Evolutionary conservation across 2,113 vertebrate species (phyloP), one percentile per base, ranked within the genome.

Genomic region (Sinocyclocheilus anshuiensis): DNA sequence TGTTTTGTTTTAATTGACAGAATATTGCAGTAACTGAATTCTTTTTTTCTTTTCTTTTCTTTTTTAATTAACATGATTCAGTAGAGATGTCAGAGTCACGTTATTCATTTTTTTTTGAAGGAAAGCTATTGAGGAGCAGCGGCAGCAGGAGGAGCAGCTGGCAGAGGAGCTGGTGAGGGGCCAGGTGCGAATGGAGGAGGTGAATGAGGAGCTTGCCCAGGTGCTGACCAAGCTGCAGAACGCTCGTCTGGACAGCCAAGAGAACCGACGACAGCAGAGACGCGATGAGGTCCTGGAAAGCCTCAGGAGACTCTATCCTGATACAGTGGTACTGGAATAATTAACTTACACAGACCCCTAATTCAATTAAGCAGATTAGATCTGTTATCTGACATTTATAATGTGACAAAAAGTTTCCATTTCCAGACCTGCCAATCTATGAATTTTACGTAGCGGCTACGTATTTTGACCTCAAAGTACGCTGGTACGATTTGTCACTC

Each of bases 241-340:
- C 33, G 98, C 97, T 45, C 93, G 90, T 24, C 93, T 98, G 20
- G 97, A 99, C 78, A 95, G 79, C 53, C 96, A 97, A 0, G 98
- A 99, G 87, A 96, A 95, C 67, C 95, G 85, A 26, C 91, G 95
- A 0, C 95, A 97, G 86, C 94, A 94, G 88, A 96, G 90, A 91
- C 96, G 93, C 90, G 95, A 96, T 20, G 97, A 98, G 88, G 86
- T 96, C 71, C 90, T 99, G 16, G 96, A 97, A 29, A 95, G 90
- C 86, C 95, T 99, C 11, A 94, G 89, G 87, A 95, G 96, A 79
- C 94, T 97, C 0, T 97, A 95, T 88, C 96, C 98, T 0, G 95
- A 97, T 33, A 85, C 92, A 7, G 95, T 99, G 96, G 98, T 99
- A 86, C 15, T 74, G 24, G 50, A 80, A 39, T 36, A 48, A 18